Percentiles rank a stretch among this genome's conserved stretches.
Conservation (phyloP, 2,113 vertebrate genomes). For the Drymodes brunneopygia region DNA sequence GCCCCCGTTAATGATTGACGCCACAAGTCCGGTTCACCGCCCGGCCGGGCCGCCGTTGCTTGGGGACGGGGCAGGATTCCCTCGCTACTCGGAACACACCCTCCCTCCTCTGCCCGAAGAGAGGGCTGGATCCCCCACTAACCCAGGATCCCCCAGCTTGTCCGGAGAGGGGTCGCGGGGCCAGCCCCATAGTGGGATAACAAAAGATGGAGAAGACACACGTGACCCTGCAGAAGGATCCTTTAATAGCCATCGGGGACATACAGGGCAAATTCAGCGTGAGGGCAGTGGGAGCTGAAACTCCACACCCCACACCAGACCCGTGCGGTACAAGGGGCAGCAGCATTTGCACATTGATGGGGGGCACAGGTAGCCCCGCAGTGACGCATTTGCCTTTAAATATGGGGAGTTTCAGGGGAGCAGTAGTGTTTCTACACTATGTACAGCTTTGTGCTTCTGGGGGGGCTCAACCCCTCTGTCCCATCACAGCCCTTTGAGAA, state of each 20-base stretch:
- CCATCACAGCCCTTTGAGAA: background rate
- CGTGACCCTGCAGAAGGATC: slow-evolving; percentile 47
- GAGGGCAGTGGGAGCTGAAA: background rate
- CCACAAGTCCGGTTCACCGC: background rate
- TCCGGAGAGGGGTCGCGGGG: rapidly evolving
- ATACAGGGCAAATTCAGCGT: background rate
- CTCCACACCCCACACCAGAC: background rate
- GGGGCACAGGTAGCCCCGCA: background rate
- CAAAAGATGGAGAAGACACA: background rate
- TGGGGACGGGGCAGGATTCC: background rate
- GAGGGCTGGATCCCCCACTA: no score
- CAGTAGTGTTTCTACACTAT: slow-evolving; percentile 58
- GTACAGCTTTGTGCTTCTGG: slow-evolving; percentile 70
- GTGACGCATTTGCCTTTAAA: slow-evolving; percentile 36
- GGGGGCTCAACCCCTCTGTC: background rate
- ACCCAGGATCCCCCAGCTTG: no score
- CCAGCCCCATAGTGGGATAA: background rate
- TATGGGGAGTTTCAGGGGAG: background rate
- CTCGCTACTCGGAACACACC: background rate
- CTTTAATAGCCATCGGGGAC: slow-evolving; percentile 69
- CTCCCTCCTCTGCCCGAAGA: background rate
- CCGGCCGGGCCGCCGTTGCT: background rate
- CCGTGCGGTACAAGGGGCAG: background rate
- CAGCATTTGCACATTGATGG: slow-evolving; percentile 18
- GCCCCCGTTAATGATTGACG: background rate